Evolutionary conservation across 92 coral and sea anemone genomes (phyloP).

Genomic region (Chrysogorgia sp.): DNA sequence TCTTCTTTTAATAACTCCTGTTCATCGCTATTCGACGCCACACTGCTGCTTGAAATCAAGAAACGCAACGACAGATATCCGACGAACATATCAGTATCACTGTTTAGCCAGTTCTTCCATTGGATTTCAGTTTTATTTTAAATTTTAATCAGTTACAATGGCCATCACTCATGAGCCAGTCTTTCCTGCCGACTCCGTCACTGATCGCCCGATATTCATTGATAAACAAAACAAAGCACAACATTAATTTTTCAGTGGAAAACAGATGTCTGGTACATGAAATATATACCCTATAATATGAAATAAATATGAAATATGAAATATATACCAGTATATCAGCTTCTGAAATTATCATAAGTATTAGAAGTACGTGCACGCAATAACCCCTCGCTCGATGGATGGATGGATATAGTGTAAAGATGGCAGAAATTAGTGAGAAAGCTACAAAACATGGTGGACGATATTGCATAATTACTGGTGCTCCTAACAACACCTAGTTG

Average conservation of each 20-base stretch:
- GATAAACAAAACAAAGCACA: not conserved
- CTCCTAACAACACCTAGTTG: too few species aligned
- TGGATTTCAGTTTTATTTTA: not conserved
- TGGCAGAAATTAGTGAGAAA: too few species aligned
- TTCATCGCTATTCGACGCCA: slow-evolving; percentile 22
- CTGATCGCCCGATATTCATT: not conserved
- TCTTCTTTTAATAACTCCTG: slow-evolving; percentile 49
- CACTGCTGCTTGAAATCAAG: not conserved
- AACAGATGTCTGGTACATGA: not conserved
- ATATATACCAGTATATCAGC: not conserved
- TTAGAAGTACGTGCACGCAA: not conserved
- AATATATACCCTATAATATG: too few species aligned
- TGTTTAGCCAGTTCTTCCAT: not conserved
- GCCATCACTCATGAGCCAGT: slow-evolving; percentile 19
- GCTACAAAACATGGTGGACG: too few species aligned
- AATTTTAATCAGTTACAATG: not conserved
- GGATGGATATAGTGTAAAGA: too few species aligned
- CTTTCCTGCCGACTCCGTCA: slow-evolving; percentile 6
- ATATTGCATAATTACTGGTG: not conserved
- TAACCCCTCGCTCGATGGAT: too few species aligned
- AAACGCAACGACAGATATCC: slow-evolving; percentile 9
- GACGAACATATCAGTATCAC: slow-evolving; percentile 3
- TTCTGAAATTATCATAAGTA: not conserved
- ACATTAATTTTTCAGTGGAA: not conserved
- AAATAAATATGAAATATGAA: too few species aligned